Evolutionary conservation across 2,113 vertebrate genomes (phyloP), one percentile per base, ranked within the genome.

Genomic region (Aix galericulata): DNA sequence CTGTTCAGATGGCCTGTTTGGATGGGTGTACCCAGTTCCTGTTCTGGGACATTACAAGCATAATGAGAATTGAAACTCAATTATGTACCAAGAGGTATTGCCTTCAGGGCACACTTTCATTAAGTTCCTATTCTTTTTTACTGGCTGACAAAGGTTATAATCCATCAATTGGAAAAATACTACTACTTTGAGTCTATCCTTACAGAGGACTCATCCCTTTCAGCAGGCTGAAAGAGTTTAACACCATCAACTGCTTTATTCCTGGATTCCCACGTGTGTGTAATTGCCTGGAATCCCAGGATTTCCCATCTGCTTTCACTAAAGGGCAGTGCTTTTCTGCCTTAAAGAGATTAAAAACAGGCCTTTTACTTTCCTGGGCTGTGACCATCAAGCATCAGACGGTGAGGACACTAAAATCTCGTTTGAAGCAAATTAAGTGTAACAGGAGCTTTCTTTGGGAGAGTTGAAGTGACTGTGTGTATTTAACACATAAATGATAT

Each of bases 221-320:
- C 64, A 58, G 38, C 0, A 0, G 55, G 42, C 72, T 92, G 75
- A 88, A 84, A 60, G 36, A 72, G 72, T 63, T 87, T 76, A 85
- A 42, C 46, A 76, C 71, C 46, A 64, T n/a, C 56, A 81, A 40
- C 50, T 85, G 72, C 59, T 90, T 87, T 93, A 50, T 88, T 94
- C 34, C 72, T 92, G 89, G 72, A 91, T 94, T 72, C 34, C 67
- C 66, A 6, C 4, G 1, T 78, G 75, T 91, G 50, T 78, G 29
- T 77, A 82, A 91, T 58, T 95, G 86, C 38, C 69, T 92, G 85
- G 73, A 93, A 93, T 91, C 59, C 55, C 79, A 87, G 81, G 34
- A 72, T 91, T 91, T 92, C 82, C 82, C 93, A 95, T 95, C 89
- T 96, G 95, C 75, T 95, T 93, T 89, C 92, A 82, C 36, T 95